Base-by-base conservation (phyloP, 2,113 vertebrate species). In the Oreochromis aureus region DNA sequence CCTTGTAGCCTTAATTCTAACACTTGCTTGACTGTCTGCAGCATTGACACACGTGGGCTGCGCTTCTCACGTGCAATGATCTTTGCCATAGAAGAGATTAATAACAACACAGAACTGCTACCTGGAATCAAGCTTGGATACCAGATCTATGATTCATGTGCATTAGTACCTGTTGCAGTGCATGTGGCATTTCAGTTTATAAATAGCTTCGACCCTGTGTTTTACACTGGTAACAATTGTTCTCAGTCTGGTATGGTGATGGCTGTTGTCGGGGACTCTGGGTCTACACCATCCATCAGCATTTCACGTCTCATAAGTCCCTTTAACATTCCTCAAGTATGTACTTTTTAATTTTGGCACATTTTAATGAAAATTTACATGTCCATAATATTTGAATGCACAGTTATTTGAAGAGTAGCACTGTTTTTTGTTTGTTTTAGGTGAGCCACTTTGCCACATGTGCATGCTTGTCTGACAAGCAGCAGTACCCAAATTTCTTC, bases 381-480 rank as follows among this genome's bases (percentile, higher is more conserved):
- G 19, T 54, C 48, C 48, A 19, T 51, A 19, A 51, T 19, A 51
- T 51, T 9, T 51, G 48, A 51, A 51, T 51, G 18, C 18, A 51
- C 48, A 19, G 18, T 24, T 24, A 24, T 24, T 24, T 24, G 24
- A 51, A 19, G 48, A 51, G 48, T 51, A 19, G 48, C 48, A 51
- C 48, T 51, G 48, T 51, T 19, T 51, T 51, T 24, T 53, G 48
- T 53, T 51, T 53, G 48, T 19, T 59, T 59, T 18, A 59, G 58
- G 58, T 32, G 2, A 63, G 59, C 59, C 16, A 63, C 30, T 63
- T 63, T 19, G 16, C 59, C 8, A 63, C 59, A 63, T 97, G 96
- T 51, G 94, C 95, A 2, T 95, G 96, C 54, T 89, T 97, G 66
- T 97, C 96, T 44, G 89, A 97, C 86, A 96, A 96, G 80, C 54